A percentile compares a stretch with the other conserved stretches of the same genome.
These are phyloP conservation scores for Acrobasis consociella DNA, from an alignment of 2,888 invertebrate genomes.

Conservation along the genomic window DNA sequence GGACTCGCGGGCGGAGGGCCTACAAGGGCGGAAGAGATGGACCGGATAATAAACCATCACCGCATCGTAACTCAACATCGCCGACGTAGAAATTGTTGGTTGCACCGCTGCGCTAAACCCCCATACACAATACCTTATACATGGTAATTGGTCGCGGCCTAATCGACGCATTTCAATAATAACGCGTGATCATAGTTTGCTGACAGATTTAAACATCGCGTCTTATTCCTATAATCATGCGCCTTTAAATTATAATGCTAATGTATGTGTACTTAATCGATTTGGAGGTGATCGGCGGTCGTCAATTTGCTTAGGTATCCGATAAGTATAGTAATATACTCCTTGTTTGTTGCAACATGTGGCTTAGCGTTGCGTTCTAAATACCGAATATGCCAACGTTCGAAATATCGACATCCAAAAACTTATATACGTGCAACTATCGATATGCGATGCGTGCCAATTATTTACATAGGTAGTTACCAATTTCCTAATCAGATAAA, in stretches of 20 bases:
- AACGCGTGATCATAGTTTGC: constrained; percentile 42
- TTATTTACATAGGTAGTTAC: too few species aligned
- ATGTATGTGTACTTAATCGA: constrained; percentile 8
- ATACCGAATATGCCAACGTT: too few species aligned
- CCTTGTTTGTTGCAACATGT: not conserved
- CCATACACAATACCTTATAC: constrained; percentile 55
- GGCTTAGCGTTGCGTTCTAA: too few species aligned
- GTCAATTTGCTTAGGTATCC: not conserved
- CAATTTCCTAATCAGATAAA: too few species aligned
- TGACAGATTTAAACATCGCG: constrained; percentile 39
- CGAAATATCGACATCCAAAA: too few species aligned
- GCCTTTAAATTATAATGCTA: constrained; percentile 11
- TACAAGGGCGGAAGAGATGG: constrained; percentile 81
- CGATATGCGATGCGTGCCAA: too few species aligned
- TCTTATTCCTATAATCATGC: constrained; percentile 9
- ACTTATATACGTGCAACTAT: too few species aligned
- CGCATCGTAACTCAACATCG: constrained; percentile 74
- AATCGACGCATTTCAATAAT: constrained; percentile 65
- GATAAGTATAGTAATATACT: not conserved
- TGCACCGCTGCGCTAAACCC: constrained; percentile 58
- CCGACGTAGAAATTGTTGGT: constrained; percentile 76
- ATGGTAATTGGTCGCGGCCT: constrained; percentile 66
- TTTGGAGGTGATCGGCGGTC: constrained; percentile 1
- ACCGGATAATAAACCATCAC: constrained; percentile 78
- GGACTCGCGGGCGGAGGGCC: constrained; percentile 40